Base-by-base conservation (phyloP, 2,888 invertebrate species). In the Ganaspis brasiliensis region DNA sequence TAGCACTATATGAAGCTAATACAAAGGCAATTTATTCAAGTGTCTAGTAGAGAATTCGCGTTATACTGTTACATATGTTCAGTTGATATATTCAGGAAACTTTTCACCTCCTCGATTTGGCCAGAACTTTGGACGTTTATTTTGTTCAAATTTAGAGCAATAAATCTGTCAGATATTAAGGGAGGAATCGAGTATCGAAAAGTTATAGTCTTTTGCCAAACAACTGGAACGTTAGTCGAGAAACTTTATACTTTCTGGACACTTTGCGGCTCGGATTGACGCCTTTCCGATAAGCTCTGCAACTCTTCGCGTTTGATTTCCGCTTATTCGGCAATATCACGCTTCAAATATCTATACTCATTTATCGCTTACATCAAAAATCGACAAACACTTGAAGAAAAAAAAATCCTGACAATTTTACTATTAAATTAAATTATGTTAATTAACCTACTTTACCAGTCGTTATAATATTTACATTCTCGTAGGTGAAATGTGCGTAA, bases 51-150 rank as follows among this genome's bases (percentile, higher is more conserved):
- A 63, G 21, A 40, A 63, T 24, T 63, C 40, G 21, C 21, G 37
- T 21, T 31, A 8, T n/a, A 59, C 59, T n/a, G 49, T 49, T 61
- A 63, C 63, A 63, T 63, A 63, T 40, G 40, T 40, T 63, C 63
- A 35, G 19, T 40, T 63, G 63, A 63, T 63, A 40, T 63, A 63
- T 63, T 63, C 63, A 63, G 63, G 19, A 63, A 63, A 63, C 63
- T 63, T 63, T 63, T 40, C 63, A 21, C 40, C 40, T n/a, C 5
- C 63, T 37, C 63, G 37, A 52, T 52, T 14, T 19, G 14, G 16
- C 9, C 19, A 14, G 8, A 63, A 63, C 63, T 63, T 63, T 19
- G 40, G 16, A 21, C 40, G 40, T 40, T 63, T 63, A 63, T 63
- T 63, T 63, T 21, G 21, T 40, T 19, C 63, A 35, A 63, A 40